Base-by-base conservation (phyloP, 2,888 invertebrate species). In the Lycophotia porphyrea region DNA sequence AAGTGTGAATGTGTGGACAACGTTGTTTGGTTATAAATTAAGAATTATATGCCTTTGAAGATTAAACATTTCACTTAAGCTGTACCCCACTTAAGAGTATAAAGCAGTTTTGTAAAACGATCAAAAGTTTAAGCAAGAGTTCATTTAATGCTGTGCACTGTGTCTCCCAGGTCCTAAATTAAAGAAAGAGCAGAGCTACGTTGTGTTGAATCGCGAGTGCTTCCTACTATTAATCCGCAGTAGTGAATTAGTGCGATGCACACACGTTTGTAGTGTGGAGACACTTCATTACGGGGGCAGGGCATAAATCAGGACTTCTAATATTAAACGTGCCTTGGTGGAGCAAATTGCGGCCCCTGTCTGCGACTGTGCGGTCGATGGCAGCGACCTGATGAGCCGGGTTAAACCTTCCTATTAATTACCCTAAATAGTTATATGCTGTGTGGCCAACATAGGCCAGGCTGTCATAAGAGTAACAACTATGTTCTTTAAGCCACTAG, bases 301-400 rank as follows among this genome's bases (percentile, higher is more conserved):
- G 92, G 87, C 94, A 96, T 96, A 96, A 96, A 96, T 96, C 96
- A 96, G 95, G 94, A 94, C 95, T 96, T 96, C 96, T 96, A 96
- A 96, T 96, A 96, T 96, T 96, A 96, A 96, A 96, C 96, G 94
- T 95, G 96, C 96, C 96, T 96, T 95, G 92, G 93, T 92, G 93
- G 93, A 94, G 95, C 95, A 95, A 95, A 96, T 95, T 95, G 95
- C 93, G 91, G 91, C 88, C 90, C 90, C 87, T 87, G 87, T 87
- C 87, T 85, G 87, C 83, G 90, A 90, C 90, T 91, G 88, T 91
- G 93, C 91, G 93, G 93, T 91, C 88, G 91, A 88, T 84, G 85
- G 87, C 78, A 82, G 85, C 78, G 76, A 72, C 78, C 76, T 87
- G 87, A 88, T 88, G 87, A 84, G 84, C 88, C 44, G 75, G 78